These are phyloP conservation scores for Ctenopoma kingsleyae DNA, from an alignment of 2,797 vertebrate genomes.

Conservation along the genomic window DNA sequence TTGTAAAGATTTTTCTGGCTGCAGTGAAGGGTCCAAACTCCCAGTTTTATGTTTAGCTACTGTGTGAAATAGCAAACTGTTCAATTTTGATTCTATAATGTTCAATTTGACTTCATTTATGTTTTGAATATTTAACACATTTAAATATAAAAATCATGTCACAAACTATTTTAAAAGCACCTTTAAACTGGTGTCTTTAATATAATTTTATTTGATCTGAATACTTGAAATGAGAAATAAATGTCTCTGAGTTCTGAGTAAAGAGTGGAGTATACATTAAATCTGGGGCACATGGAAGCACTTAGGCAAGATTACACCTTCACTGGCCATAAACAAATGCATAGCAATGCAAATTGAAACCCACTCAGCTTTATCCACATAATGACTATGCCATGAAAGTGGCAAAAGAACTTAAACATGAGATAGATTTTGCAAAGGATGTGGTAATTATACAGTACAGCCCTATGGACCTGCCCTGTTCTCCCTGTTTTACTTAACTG, in stretches of 20 bases:
- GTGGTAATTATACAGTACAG: slow-evolving; percentile 26
- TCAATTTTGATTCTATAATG: too few species aligned
- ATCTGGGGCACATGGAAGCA: slow-evolving; percentile 28
- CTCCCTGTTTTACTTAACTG: slow-evolving; percentile 12
- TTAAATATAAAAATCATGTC: not conserved
- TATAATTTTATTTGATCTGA: not conserved
- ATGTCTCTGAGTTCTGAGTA: not conserved
- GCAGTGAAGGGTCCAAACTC: slow-evolving; percentile 19
- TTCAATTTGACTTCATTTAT: not conserved
- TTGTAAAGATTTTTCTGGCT: slow-evolving; percentile 74
- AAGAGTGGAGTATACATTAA: slow-evolving; percentile 15
- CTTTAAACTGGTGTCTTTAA: not conserved
- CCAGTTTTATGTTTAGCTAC: slow-evolving; percentile 18
- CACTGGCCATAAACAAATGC: slow-evolving; percentile 36
- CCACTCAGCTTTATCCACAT: slow-evolving; percentile 42
- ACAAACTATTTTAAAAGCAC: not conserved
- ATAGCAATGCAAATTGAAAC: slow-evolving; percentile 42
- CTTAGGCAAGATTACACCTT: slow-evolving; percentile 45
- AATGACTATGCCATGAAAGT: slow-evolving; percentile 33
- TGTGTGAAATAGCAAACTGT: slow-evolving; percentile 8
- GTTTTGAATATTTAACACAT: not conserved
- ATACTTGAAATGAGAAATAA: slow-evolving; percentile 16
- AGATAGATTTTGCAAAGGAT: slow-evolving; percentile 36
- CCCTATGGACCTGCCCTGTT: slow-evolving; percentile 7
- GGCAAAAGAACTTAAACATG: slow-evolving; percentile 44